Base-by-base conservation (phyloP, 2,113 vertebrate species). In the Notarius quadriscutis region DNA sequence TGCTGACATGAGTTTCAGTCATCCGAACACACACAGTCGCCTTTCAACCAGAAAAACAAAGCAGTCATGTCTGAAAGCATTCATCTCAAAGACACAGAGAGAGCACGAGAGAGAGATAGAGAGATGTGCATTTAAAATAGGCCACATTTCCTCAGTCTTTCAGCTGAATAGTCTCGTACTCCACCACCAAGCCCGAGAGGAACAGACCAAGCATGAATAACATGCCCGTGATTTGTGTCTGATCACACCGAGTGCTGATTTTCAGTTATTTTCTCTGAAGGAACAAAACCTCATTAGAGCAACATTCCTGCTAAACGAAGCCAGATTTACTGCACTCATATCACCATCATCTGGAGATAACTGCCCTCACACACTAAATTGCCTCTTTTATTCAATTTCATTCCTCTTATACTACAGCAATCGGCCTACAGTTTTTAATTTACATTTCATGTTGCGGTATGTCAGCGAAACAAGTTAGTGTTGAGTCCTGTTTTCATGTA, bases 71-170 rank as follows among this genome's bases (percentile, higher is more conserved):
- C 65, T 77, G 22, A 90, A 93, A 90, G 90, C 89, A 89, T 92
- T 91, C 87, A 91, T 92, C 91, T 91, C 63, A 85, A 78, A 82
- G 41, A 86, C 87, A 41, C 6, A 72, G 34, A 74, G 18, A 48
- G 71, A 50, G 25, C 7, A 9, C 1, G 15, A 41, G 67, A 71
- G 67, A 71, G 30, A 30, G 27, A 34, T 11, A 34, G 67, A 71
- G 71, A 27, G 87, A 48, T 58, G 83, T 83, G 74, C 88, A 78
- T 72, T 71, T 84, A 89, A 93, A 93, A 90, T 93, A 89, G 93
- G 91, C 91, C 90, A 30, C 81, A 12, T 83, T 80, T 87, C 67
- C 77, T 84, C 48, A 17, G 62, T 41, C 62, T 27, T 11, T 1
- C 18, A 48, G 71, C 34, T 9, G 18, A 9, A 20, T 25, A 30